Base-by-base conservation (phyloP, 2,797 vertebrate species). In the Hydrocynus forskahlii region DNA sequence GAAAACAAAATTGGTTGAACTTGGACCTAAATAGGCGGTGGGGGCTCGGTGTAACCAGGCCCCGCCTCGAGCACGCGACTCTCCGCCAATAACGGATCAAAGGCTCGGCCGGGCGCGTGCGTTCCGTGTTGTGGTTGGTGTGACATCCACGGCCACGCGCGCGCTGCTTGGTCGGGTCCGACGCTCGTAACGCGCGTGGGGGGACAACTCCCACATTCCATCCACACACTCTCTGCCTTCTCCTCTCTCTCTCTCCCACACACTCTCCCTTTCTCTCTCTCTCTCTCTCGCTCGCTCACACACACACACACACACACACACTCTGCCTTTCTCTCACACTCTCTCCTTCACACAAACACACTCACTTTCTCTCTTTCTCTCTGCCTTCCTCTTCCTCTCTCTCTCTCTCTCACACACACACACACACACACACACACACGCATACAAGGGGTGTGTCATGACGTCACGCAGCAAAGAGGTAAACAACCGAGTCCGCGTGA, bases 401-500 rank as follows among this genome's bases (percentile, higher is more conserved):
- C 67, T 25, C 62, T 23, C 43, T 40, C 69, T 45, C n/a, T 5
- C 81, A 13, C 85, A 73, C 80, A 90, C 85, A 90, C 85, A 92
- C 92, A 9, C 85, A 73, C 80, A 90, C 85, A 92, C 92, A 92
- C 88, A 92, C 81, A 13, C 85, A 73, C 80, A 90, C 85, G 92
- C 92, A 92, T 88, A 92, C 50, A 23, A 84, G 94, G 94, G 94
- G 94, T 95, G 94, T 95, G 94, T 95, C 94, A 83, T 94, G 93
- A 95, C 94, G 94, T 95, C 94, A 95, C 91, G 91, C 91, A 91
- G 90, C 89, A 86, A 91, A 91, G 93, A 95, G 93, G 94, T 95
- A 95, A 95, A 95, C 94, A 95, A 94, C 93, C 93, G 91, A 92
- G 92, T 94, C 92, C 93, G 94, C 93, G 94, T 94, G 94, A 95